phyloP scores from a whole-genome alignment of 2,888 invertebrate species.

The Aspidiotus destructor region DNA sequence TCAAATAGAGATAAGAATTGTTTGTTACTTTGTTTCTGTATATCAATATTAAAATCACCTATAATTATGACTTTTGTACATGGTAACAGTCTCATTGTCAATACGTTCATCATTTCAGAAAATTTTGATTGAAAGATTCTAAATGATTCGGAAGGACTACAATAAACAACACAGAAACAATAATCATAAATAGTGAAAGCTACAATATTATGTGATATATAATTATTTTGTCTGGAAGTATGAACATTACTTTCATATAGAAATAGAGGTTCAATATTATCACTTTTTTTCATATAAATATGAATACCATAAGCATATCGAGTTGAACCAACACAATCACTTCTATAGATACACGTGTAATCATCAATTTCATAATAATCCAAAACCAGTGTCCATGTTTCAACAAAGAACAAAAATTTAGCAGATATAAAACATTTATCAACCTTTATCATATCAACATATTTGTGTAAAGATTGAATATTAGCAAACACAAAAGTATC shows the following conservation, averaged over 20 bases:
- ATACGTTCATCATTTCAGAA: background rate
- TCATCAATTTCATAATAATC: background rate
- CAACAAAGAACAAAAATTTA: too few relatives aligned
- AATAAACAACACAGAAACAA: background rate
- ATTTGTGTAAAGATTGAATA: too few relatives aligned
- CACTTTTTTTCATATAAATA: too few relatives aligned
- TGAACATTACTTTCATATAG: background rate
- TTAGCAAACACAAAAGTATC: too few relatives aligned
- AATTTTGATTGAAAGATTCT: background rate
- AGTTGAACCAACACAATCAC: background rate
- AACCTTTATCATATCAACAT: too few relatives aligned
- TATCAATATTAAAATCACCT: too few relatives aligned
- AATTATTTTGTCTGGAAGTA: background rate
- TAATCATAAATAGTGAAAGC: background rate
- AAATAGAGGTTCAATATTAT: background rate
- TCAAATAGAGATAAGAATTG: too few relatives aligned
- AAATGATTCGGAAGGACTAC: too few relatives aligned
- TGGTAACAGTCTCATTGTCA: background rate
- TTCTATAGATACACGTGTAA: background rate
- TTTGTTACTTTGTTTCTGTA: too few relatives aligned
- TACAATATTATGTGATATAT: background rate
- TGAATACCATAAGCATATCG: too few relatives aligned
- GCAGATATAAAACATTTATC: too few relatives aligned
- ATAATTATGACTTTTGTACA: background rate
- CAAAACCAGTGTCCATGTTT: background rate